Evolutionary conservation across 2,888 invertebrate genomes (phyloP).

Genomic region (Ennomos quercinarius): DNA sequence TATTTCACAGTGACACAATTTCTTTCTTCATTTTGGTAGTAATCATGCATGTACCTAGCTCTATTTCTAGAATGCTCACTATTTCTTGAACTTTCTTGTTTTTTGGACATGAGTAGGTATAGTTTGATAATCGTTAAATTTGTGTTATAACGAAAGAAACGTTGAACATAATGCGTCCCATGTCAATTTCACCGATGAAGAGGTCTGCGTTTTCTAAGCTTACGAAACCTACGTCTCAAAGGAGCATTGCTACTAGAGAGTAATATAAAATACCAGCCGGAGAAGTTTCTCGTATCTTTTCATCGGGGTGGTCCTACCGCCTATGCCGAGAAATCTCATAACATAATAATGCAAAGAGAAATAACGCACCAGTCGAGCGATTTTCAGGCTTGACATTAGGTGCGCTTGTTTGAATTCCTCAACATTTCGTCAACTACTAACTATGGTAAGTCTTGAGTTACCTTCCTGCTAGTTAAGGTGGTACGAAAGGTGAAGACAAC

Average conservation of each 20-base stretch:
- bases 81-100: constrained; percentile 70
- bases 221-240: constrained; percentile 77
- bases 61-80: constrained; percentile 68
- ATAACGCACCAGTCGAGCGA: constrained; percentile 58
- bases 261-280: constrained; percentile 72
- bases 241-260: constrained; percentile 63
- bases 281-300: constrained; percentile 68
- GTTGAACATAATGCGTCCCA: constrained; percentile 79
- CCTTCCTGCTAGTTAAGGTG: too few species aligned
- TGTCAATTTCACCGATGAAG: constrained; percentile 74
- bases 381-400: background rate
- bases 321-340: constrained; percentile 69
- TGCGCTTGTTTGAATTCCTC: background rate
- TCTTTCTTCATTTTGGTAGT: constrained; percentile 67
- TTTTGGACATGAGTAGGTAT: constrained; percentile 74
- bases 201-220: constrained; percentile 77
- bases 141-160: constrained; percentile 79
- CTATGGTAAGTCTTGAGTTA: too few species aligned
- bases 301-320: constrained; percentile 82
- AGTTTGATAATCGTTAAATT: constrained; percentile 75
- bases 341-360: constrained; percentile 68
- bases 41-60: constrained; percentile 63
- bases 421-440: too few species aligned
- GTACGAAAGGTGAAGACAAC: too few species aligned
- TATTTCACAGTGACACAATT: constrained; percentile 62